Evolutionary conservation across 1,140 invertebrate species (phyloP), one percentile per base, ranked within the genome.

Genomic region (Diorhabda carinulata): DNA sequence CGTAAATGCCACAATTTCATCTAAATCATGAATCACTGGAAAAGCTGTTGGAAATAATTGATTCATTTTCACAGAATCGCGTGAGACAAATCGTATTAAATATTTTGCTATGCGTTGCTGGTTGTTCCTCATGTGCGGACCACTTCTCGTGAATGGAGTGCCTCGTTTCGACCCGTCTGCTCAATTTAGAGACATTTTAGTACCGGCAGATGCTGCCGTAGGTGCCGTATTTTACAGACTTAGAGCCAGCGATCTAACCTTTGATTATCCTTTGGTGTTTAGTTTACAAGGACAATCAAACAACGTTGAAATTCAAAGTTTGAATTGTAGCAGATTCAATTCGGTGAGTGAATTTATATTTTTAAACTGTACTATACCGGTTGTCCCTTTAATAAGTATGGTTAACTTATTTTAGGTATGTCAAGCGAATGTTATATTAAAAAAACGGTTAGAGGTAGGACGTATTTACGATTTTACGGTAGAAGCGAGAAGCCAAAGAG

Each of bases 141-240:
- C 69, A 2, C 63, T 73, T 56, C 64, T 71, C 41, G 69, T 67
- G n/a, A 63, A 71, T 52, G 64, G 73, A 7, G 87, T 90, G 77
- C 91, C 91, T 68, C 85, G 88, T 75, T 93, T 95, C 83, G 93
- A 94, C 81, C 88, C 90, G 43, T 88, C 90, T 71, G 92, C 91
- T 58, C 86, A 91, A 72, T 92, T 94, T 88, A 84, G 89, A 74
- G 85, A 92, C 62, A 89, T 94, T 57, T 84, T 94, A 47, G 87
- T 95, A 56, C 92, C 93, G 59, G 87, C 90, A 25, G 92, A 94
- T 80, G 91, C 92, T 41, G 87, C 89, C 74, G 87, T 93, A 72
- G 91, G 91, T 68, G 89, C 91, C 9, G 88, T 93, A 73, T 92
- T 95, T 79, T 95, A 95, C 82, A 86, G 93, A 74, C 86, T 96